Conservation (phyloP, 2,888 invertebrate genomes). For the Gonocerus acuteangulatus region DNA sequence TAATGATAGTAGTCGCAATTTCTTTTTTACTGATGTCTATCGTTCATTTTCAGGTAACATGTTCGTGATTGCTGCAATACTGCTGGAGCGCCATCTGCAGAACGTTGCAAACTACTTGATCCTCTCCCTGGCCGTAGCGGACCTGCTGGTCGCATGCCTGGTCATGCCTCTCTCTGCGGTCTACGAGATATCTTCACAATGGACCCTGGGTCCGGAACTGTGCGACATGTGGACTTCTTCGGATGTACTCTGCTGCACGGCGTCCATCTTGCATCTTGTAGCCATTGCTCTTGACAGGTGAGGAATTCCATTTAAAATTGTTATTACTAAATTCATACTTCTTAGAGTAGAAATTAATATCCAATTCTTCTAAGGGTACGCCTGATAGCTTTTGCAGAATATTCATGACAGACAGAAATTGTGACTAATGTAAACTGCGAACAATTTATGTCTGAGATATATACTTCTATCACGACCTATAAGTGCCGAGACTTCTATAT, state of each 20-base stretch:
- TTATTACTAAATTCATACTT: no score
- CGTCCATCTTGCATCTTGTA: conserved; percentile 71
- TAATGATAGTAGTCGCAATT: no score
- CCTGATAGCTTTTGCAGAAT: no score
- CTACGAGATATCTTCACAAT: conserved; percentile 65
- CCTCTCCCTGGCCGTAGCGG: conserved; percentile 82
- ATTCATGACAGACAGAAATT: no score
- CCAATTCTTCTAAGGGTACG: no score
- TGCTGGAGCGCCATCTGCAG: conserved; percentile 76
- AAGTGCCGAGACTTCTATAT: no score
- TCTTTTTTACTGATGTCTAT: no score
- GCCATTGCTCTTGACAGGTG: conserved; percentile 76
- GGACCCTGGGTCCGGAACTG: conserved; percentile 75
- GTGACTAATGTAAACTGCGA: no score
- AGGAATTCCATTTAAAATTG: no score
- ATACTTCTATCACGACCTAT: no score
- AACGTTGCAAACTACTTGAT: conserved; percentile 87
- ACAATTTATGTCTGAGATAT: no score
- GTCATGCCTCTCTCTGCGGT: conserved; percentile 68
- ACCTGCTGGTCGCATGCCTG: conserved; percentile 77
- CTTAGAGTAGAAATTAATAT: no score
- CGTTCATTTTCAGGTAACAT: conserved; percentile 77
- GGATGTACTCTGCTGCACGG: conserved; percentile 85
- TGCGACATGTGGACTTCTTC: conserved; percentile 92
- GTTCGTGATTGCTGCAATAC: conserved; percentile 87